Evolutionary conservation across 2,113 vertebrate species (phyloP).

Genomic region (Colaptes auratus): DNA sequence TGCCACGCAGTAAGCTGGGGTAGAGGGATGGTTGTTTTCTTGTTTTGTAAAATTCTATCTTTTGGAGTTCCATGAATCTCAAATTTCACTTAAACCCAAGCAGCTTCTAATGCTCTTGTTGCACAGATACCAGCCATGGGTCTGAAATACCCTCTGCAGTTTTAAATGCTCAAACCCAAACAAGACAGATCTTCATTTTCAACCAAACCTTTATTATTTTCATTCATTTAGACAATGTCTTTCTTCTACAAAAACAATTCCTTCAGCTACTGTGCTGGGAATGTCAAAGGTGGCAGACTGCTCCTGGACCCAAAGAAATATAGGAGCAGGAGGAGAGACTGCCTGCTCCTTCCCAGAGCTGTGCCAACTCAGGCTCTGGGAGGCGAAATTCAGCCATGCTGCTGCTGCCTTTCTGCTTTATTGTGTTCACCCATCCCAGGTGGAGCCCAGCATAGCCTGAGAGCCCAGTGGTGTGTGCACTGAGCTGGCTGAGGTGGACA

Average conservation of each 20-base stretch:
- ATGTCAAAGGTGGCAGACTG: background rate
- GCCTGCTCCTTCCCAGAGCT: background rate
- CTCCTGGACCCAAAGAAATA: background rate
- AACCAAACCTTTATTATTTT: background rate
- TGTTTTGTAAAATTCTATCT: background rate
- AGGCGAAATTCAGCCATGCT: no score
- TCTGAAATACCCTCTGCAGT: conserved; percentile 24
- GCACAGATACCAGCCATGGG: conserved; percentile 4
- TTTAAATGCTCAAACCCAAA: background rate
- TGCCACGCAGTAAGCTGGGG: background rate
- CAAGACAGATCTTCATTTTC: background rate
- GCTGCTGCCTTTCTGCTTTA: background rate
- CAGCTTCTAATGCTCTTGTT: background rate
- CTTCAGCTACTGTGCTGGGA: background rate
- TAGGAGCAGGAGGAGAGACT: background rate
- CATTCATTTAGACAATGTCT: background rate
- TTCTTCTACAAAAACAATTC: background rate
- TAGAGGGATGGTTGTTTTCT: fast-evolving
- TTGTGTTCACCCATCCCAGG: background rate
- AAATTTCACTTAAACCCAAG: background rate
- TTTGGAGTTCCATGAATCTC: background rate
- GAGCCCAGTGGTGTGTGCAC: fast-evolving
- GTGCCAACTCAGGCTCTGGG: background rate
- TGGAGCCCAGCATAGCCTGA: fast-evolving
- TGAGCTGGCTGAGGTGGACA: background rate